These are phyloP conservation scores for Lepidothrix coronata DNA, from an alignment of 2,113 vertebrate genomes.

Conservation along the genomic window DNA sequence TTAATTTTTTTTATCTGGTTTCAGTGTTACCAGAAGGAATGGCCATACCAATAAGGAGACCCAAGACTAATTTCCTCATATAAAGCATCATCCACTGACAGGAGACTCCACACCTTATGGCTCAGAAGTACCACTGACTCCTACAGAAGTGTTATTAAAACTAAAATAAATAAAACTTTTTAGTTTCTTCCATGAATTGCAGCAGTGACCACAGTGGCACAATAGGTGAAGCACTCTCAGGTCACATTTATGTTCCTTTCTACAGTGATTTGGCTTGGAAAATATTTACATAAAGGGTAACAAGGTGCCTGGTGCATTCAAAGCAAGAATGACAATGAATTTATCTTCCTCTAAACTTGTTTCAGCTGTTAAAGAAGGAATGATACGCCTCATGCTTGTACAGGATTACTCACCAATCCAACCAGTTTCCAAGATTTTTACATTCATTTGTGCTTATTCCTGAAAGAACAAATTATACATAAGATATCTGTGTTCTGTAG, in stretches of 20 bases:
- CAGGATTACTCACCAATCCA: background rate
- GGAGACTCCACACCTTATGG: background rate
- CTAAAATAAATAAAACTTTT: background rate
- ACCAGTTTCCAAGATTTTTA: background rate
- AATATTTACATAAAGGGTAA: background rate
- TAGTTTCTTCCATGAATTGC: background rate
- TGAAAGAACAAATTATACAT: background rate
- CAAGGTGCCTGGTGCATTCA: background rate
- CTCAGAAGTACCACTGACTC: background rate
- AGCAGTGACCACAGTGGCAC: background rate
- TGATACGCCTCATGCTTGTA: background rate
- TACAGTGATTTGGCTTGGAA: background rate
- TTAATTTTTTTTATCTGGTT: background rate
- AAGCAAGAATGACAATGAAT: rapidly evolving
- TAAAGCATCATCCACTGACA: background rate
- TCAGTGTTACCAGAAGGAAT: background rate
- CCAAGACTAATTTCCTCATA: background rate
- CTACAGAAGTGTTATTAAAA: background rate
- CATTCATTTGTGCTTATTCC: background rate
- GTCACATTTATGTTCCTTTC: background rate
- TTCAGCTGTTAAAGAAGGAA: background rate
- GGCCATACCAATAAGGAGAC: background rate
- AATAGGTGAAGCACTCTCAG: background rate
- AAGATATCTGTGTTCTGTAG: background rate
- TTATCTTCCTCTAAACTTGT: background rate